Base-by-base conservation (phyloP, 92 coral and sea anemone genomes). In the Palythoa grandis region DNA sequence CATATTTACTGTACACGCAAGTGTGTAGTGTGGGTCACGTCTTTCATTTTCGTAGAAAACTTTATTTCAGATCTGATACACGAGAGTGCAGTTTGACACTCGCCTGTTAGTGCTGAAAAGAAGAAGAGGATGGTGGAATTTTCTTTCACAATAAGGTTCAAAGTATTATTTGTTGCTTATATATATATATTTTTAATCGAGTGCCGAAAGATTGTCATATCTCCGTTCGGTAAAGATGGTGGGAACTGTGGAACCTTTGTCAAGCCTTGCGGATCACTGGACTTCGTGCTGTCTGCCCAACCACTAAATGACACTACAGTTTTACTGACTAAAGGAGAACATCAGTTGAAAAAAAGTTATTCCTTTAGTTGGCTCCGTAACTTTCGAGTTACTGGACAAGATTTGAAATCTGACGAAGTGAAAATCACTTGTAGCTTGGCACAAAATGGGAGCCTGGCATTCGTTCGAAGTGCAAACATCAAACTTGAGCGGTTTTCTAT, bases 391-490 rank as follows among this genome's bases (percentile, higher is more conserved):
- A 70, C 72, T 54, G 98, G 97, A 7, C 76, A 70, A 14, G 87
- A 83, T 13, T 52, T 85, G 25, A 19, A 74, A 13, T 35, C 72
- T 53, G 91, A 86, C 50, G 94, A 88, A 37, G 86, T 87, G 23
- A 86, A 77, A 50, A 76, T 89, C n/a, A 67, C 90, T 11, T 91
- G 98, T 63, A 80, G 37, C 23, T 23, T 15, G 37, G 72, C 40
- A 15, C 35, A 66, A 12, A 91, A 91, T 79, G 89, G 93, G 1
- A 94, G 98, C 50, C 82, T 97, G 73, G 86, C 98, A 7, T 97
- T 95, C 72, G 54, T 82, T 38, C 86, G 86, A n/a, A 91, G 95
- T 43, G 82, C 76, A 68, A 89, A 92, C 58, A 91, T 95, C 75
- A 47, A 83, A 7, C 78, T 97, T 14, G 54, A 90, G 67, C 87